These are phyloP conservation scores for Machimus atricapillus DNA, from an alignment of 2,888 invertebrate genomes.

Conservation along the genomic window DNA sequence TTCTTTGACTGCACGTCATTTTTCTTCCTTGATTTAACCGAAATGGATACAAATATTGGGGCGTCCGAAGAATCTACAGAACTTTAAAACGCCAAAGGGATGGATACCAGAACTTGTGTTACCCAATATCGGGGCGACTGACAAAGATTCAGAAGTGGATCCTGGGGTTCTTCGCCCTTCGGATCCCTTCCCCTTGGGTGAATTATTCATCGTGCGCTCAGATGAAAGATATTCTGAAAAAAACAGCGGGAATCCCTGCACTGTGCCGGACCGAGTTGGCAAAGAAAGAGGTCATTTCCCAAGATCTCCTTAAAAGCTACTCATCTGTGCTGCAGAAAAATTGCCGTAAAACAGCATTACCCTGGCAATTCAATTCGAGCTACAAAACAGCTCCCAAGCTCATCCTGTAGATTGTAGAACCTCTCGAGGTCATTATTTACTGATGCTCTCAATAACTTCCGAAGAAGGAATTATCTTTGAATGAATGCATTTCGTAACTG, in stretches of 20 bases:
- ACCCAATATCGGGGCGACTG: background rate
- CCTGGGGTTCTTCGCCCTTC: background rate
- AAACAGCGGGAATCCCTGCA: background rate
- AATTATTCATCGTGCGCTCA: background rate
- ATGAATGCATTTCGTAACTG: background rate
- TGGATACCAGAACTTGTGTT: background rate
- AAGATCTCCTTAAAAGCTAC: background rate
- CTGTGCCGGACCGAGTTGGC: background rate
- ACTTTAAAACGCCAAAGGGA: background rate
- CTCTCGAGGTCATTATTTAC: background rate
- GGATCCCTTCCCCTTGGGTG: background rate
- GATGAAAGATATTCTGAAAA: background rate
- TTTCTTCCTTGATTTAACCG: constrained; percentile 13
- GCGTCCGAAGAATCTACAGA: background rate
- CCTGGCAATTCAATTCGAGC: background rate
- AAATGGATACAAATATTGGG: constrained; percentile 24
- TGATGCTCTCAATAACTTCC: background rate
- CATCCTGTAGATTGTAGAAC: background rate
- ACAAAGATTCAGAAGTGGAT: background rate
- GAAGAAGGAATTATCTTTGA: background rate
- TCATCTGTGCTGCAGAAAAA: background rate
- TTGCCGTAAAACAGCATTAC: background rate
- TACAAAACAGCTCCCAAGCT: background rate
- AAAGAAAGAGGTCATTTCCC: background rate
- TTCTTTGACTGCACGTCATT: background rate